Base-by-base conservation (phyloP, 2,888 invertebrate species). In the Machimus rusticus region DNA sequence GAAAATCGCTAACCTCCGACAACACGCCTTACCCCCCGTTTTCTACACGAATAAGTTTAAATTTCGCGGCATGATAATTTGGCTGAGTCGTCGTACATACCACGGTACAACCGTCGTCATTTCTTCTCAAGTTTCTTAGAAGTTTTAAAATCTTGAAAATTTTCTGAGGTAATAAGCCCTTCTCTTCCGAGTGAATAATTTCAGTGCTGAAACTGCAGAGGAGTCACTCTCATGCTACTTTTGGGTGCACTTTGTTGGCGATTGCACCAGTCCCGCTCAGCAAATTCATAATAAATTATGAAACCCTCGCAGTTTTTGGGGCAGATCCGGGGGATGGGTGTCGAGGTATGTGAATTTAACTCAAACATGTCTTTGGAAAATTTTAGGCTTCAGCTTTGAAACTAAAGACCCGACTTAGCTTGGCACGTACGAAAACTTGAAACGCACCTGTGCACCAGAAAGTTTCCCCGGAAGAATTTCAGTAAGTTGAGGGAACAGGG, bases 391-490 rank as follows among this genome's bases (percentile, higher is more conserved):
- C 43, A 34, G 77, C 23, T 37, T 43, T 39, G 77, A 39, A 39
- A 78, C 19, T 37, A 34, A 43, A 78, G 9, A 66, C 9, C 8
- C 28, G 28, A 28, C 23, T 66, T 19, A 66, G 23, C 12, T 23
- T 23, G 66, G 37, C 78, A 43, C 12, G 39, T 39, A 43, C 8
- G 8, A 39, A 78, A 37, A 78, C 6, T 78, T 78, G 37, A n/a
- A 78, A 39, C 37, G 78, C 78, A 78, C 78, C 78, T 78, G 78
- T 78, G 78, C 43, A 14, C 78, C 78, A 78, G 43, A 43, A 78
- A 78, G 39, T 78, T 78, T 19, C 37, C 37, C 37, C 14, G 43
- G 43, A 66, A 66, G 66, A 66, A 66, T 66, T 66, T 66, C 12
- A 66, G 66, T 66, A 66, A 66, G 12, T 66, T 12, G 28, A 28